Conservation (phyloP, 2,797 vertebrate species). For the Parambassis ranga region DNA sequence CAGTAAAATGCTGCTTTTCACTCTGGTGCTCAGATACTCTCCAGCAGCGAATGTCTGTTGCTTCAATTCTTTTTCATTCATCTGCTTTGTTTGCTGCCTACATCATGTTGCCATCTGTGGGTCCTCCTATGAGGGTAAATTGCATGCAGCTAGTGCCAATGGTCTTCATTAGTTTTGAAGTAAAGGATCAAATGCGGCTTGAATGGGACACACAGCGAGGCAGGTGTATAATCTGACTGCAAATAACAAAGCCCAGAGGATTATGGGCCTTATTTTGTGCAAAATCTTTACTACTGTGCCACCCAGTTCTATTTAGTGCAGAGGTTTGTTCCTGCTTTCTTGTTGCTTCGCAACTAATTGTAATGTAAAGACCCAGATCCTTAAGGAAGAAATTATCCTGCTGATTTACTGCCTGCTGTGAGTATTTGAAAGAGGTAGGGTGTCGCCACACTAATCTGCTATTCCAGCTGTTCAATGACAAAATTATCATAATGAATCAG, state of each 20-base stretch:
- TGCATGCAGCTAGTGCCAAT: conserved; percentile 3
- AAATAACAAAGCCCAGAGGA: conserved; percentile 9
- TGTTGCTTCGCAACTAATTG: background rate
- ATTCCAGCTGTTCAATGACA: conserved; percentile 39
- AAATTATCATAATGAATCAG: conserved; percentile 47
- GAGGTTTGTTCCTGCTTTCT: background rate
- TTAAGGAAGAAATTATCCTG: background rate
- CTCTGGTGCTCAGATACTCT: background rate
- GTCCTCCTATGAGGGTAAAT: conserved; percentile 6
- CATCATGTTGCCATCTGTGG: background rate
- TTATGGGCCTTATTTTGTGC: background rate
- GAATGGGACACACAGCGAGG: conserved; percentile 27
- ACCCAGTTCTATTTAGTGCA: background rate
- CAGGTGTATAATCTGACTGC: conserved; percentile 35
- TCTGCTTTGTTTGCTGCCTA: conserved; percentile 18
- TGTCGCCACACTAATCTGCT: conserved; percentile 24
- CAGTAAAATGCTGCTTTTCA: background rate
- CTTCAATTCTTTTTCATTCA: background rate
- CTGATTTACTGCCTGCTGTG: conserved; percentile 15
- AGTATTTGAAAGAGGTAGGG: conserved; percentile 11
- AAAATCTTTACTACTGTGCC: background rate
- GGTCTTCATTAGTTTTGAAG: conserved; percentile 45
- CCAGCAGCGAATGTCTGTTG: background rate
- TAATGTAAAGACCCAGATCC: background rate
- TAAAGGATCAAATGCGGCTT: conserved; percentile 43